These are phyloP conservation scores for Raphicerus campestris DNA, from an alignment of 2,113 vertebrate species.

Conservation along the genomic window DNA sequence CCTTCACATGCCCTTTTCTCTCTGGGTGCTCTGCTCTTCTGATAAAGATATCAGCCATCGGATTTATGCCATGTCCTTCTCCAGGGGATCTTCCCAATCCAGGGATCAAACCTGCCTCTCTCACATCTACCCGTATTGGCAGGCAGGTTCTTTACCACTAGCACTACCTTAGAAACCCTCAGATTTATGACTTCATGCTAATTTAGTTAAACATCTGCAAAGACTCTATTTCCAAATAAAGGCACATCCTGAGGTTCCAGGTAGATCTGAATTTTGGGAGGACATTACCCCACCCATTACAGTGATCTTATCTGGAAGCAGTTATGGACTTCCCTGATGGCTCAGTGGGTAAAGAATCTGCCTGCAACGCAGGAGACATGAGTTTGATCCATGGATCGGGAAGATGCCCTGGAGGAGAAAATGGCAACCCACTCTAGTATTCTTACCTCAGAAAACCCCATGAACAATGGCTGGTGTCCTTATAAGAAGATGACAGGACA, in stretches of 20 bases:
- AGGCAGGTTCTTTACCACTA: background rate
- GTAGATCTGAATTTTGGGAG: background rate
- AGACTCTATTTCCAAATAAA: background rate
- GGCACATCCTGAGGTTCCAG: background rate
- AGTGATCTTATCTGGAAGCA: background rate
- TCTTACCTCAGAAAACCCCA: background rate
- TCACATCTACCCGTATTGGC: background rate
- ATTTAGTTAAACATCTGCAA: background rate
- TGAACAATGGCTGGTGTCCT: background rate
- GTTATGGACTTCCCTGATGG: background rate
- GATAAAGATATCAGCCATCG: background rate
- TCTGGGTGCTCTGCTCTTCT: background rate
- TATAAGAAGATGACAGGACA: background rate
- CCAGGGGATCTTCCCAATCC: background rate
- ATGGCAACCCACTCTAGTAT: background rate
- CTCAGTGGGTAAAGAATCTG: background rate
- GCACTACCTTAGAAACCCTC: background rate
- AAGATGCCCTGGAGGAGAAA: background rate
- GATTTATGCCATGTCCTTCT: background rate
- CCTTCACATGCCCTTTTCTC: background rate
- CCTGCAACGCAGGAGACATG: accelerated
- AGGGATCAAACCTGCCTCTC: background rate
- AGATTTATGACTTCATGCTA: background rate
- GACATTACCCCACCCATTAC: background rate
- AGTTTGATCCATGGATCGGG: background rate